Percentiles rank a stretch among this genome's conserved stretches.
Evolutionary conservation across 2,888 invertebrate genomes (phyloP).

Genomic region (Eupithecia inturbata): DNA sequence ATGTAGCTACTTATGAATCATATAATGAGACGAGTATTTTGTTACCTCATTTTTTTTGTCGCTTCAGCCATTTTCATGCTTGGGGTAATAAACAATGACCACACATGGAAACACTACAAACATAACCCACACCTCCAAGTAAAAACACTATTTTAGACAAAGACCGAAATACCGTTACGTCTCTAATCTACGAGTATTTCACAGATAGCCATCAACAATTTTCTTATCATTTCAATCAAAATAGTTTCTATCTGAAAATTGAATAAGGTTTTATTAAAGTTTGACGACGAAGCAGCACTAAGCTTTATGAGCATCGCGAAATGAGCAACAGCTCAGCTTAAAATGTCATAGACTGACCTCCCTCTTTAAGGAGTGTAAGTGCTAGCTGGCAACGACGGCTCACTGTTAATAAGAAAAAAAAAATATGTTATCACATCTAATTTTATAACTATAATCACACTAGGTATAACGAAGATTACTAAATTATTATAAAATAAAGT

Average conservation of each 20-base stretch:
- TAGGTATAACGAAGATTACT: too few species aligned
- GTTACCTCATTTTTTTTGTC: too few species aligned
- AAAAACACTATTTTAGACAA: too few species aligned
- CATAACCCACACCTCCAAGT: too few species aligned
- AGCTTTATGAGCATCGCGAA: constrained; percentile 3
- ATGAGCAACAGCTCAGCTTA: constrained; percentile 10
- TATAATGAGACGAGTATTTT: too few species aligned
- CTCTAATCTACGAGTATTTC: background rate
- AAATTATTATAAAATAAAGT: too few species aligned
- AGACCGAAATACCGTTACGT: too few species aligned
- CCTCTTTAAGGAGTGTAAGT: background rate
- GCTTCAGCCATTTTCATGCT: too few species aligned
- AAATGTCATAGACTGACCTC: constrained; percentile 6
- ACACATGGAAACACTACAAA: too few species aligned
- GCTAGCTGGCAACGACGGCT: background rate
- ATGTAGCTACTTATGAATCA: too few species aligned
- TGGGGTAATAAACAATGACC: too few species aligned
- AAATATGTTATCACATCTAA: background rate
- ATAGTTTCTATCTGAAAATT: background rate
- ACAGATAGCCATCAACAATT: background rate
- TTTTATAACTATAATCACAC: background rate
- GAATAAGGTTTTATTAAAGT: constrained; percentile 12
- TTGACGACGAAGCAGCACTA: background rate
- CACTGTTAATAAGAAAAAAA: background rate
- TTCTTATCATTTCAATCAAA: background rate